Base-by-base conservation (phyloP, 1,140 invertebrate genomes). In the Papilio polyxenes region DNA sequence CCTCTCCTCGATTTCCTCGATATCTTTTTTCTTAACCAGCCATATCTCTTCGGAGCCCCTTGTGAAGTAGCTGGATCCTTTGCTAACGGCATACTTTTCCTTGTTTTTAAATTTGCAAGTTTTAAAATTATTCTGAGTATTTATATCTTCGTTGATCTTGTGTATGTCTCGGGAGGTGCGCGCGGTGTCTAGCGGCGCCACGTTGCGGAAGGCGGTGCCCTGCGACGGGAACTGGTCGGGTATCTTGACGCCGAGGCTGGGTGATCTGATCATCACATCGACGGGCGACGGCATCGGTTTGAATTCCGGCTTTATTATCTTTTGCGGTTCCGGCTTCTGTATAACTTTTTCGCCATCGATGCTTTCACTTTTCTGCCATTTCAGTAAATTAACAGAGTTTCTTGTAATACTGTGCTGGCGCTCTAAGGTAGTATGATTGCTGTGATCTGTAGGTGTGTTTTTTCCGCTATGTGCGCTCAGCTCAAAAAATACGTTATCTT, bases 21-120 rank as follows among this genome's bases (percentile, higher is more conserved):
- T 94, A 56, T 94, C 93, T 83, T 94, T 94, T 85, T 94, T 94
- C 86, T 94, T 94, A 40, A 94, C 93, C 11, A 94, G 87, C 93
- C 93, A 94, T 31, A 94, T 93, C 81, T 94, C 93, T 74, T 94
- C 92, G 1, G 93, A 93, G 8, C 92, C 93, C 8, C 92, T 85
- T 4, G 91, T 93, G 84, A 92, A 94, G 85, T 93, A 94, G 69
- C 92, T 92, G 23, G 92, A 92, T 0, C 92, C 91, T 77, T 92
- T 93, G 84, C 91, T 94, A 3, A 92, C 92, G 53, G 91, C 92
- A 69, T 92, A 91, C 83, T 92, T 92, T 49, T 93, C 90, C 69
- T 94, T 93, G 81, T 86, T 89, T 84, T 92, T 93, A 72, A 91
- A 85, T 85, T 93, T 93, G 84, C 91, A 94, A n/a, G 89, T 85